Base-by-base conservation (phyloP, 2,113 vertebrate species). In the Callipepla californica region DNA sequence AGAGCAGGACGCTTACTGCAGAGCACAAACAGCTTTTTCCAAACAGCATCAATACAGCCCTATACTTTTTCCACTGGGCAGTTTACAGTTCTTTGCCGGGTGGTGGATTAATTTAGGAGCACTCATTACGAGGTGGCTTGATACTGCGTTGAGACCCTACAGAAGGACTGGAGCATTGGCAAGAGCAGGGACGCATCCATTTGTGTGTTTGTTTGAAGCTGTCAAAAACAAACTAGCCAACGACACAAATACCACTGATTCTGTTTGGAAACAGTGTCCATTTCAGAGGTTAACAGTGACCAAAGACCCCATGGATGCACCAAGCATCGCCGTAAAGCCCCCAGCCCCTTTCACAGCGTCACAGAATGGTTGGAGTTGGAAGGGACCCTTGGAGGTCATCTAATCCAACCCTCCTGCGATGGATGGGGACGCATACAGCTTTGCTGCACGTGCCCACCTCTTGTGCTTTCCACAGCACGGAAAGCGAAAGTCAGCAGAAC, bases 111-210 rank as follows among this genome's bases (percentile, higher is more conserved):
- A 23, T 11, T 75, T 20, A 8, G 12, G 77, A 38, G 59, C 0
- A 0, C 40, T 34, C 4, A 61, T 30, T 25, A 19, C 0, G 48
- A 73, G 63, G 67, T 32, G 82, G 11, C 23, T 59, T n/a, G 72
- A 1, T 9, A 0, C 1, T 1, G 30, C n/a, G 0, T 5, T 22
- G 2, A 12, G 90, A 34, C 12, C 21, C 32, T 18, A 2, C 61
- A 21, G 61, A 3, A 8, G 85, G 76, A 36, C 51, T 5, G 62
- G 18, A 82, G 38, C 3, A 2, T 0, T 32, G 81, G 15, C 12
- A n/a, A 1, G 72, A 9, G 50, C 8, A 4, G 21, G 1, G 19
- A 2, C 8, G 7, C 13, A 4, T 1, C 25, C 36, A 2, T 6
- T 32, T 32, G 25, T 66, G 70, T 0, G 3, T 1, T 20, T 1